These are phyloP conservation scores for Physella acuta DNA, from an alignment of 1,140 invertebrate genomes.

Conservation along the genomic window DNA sequence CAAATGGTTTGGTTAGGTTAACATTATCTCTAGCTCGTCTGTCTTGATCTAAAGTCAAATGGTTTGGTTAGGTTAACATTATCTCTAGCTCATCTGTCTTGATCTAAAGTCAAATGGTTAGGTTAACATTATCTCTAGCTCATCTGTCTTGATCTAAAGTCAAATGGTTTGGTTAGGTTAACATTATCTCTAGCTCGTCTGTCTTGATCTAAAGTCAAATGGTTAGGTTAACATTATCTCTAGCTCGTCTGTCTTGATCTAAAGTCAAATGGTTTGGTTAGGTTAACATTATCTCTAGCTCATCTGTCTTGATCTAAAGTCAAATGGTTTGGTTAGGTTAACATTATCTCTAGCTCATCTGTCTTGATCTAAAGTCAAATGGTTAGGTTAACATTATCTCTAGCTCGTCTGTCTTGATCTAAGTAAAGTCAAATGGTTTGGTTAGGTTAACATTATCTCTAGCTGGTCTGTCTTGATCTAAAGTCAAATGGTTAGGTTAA, in stretches of 20 bases:
- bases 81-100: conserved; percentile 37
- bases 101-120: conserved; percentile 30
- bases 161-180: too few species aligned
- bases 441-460: conserved; percentile 38
- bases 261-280: too few species aligned
- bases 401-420: conserved; percentile 36
- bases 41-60: conserved; percentile 35
- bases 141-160: conserved; percentile 37
- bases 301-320: conserved; percentile 37
- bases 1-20: too few species aligned
- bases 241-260: conserved; percentile 36
- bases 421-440: too few species aligned
- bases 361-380: conserved; percentile 35
- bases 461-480: conserved; percentile 37
- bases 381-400: conserved; percentile 38
- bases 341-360: conserved; percentile 33
- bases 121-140: conserved; percentile 36
- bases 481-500: conserved; percentile 28
- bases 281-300: conserved; percentile 36
- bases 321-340: too few species aligned
- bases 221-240: conserved; percentile 38
- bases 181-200: conserved; percentile 33
- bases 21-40: conserved; percentile 33
- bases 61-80: conserved; percentile 34
- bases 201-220: conserved; percentile 35